Evolutionary conservation across 1,140 invertebrate species (phyloP).

Genomic region (Caenorhabditis brenneri): DNA sequence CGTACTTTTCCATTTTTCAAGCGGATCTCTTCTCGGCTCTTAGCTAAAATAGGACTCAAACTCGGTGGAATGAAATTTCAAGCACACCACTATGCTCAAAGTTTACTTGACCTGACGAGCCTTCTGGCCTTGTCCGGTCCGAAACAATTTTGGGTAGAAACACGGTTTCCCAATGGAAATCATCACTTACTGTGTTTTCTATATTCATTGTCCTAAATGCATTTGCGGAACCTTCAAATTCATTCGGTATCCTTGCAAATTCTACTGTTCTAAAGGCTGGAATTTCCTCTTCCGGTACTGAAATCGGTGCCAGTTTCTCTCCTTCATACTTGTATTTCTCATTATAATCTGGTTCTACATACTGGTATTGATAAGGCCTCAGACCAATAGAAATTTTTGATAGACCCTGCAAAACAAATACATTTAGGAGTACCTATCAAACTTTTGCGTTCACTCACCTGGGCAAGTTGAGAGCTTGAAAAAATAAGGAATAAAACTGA

Average conservation of each 20-base stretch:
- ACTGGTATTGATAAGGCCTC: slow-evolving; percentile 8
- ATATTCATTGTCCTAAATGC: background rate
- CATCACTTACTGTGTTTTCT: slow-evolving; percentile 19
- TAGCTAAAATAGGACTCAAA: too few species aligned
- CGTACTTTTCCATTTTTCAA: too few species aligned
- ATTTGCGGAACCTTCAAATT: background rate
- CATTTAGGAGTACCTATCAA: background rate
- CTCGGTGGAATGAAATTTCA: too few species aligned
- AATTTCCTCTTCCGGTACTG: background rate
- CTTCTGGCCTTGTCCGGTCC: too few species aligned
- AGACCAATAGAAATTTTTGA: slow-evolving; percentile 14
- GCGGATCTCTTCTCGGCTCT: too few species aligned
- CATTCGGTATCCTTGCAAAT: background rate
- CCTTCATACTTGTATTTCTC: background rate
- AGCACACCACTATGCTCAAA: too few species aligned
- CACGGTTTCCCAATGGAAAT: too few species aligned
- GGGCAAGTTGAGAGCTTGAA: background rate
- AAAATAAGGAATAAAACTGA: background rate
- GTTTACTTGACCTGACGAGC: too few species aligned
- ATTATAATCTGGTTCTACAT: background rate
- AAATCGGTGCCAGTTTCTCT: background rate
- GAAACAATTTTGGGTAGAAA: too few species aligned
- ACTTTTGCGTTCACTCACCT: background rate
- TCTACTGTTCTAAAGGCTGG: background rate
- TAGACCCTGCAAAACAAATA: background rate